These are phyloP conservation scores for Bufo bufo DNA, from an alignment of 2,113 vertebrate genomes.

Conservation along the genomic window DNA sequence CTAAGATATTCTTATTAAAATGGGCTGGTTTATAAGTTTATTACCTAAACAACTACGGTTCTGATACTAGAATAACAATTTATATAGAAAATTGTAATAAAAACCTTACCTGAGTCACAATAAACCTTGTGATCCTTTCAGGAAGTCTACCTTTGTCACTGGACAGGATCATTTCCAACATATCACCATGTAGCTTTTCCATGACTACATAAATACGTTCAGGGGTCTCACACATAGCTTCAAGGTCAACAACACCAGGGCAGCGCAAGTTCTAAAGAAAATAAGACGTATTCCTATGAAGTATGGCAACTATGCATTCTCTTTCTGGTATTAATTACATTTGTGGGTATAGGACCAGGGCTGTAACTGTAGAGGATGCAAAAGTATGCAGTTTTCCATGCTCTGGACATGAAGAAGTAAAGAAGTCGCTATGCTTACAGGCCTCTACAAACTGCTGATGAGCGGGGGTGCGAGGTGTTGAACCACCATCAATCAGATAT, in stretches of 20 bases:
- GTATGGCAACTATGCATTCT: background rate
- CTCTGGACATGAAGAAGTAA: too few species aligned
- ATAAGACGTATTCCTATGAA: background rate
- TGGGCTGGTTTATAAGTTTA: background rate
- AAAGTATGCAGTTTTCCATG: too few species aligned
- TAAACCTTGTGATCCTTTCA: slow-evolving; percentile 95
- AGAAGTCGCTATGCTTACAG: too few species aligned
- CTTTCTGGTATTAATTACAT: too few species aligned
- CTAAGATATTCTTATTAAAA: too few species aligned
- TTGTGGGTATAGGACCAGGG: too few species aligned
- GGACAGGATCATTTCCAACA: slow-evolving; percentile 99
- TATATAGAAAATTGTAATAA: background rate
- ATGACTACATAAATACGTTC: slow-evolving; percentile 98
- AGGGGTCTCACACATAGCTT: slow-evolving; percentile 98
- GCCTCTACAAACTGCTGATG: too few species aligned
- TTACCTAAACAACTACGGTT: background rate
- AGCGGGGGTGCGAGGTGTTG: too few species aligned
- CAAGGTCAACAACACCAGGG: slow-evolving; percentile 96
- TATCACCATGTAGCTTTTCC: slow-evolving; percentile 98
- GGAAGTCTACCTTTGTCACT: slow-evolving; percentile 97
- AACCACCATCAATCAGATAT: too few species aligned
- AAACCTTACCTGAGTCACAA: slow-evolving; percentile 89
- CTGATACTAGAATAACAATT: background rate
- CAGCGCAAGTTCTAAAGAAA: slow-evolving; percentile 90
- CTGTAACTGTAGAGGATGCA: too few species aligned